These are phyloP conservation scores for Anhinga rufa DNA, from an alignment of 2,113 vertebrate genomes.

Conservation along the genomic window DNA sequence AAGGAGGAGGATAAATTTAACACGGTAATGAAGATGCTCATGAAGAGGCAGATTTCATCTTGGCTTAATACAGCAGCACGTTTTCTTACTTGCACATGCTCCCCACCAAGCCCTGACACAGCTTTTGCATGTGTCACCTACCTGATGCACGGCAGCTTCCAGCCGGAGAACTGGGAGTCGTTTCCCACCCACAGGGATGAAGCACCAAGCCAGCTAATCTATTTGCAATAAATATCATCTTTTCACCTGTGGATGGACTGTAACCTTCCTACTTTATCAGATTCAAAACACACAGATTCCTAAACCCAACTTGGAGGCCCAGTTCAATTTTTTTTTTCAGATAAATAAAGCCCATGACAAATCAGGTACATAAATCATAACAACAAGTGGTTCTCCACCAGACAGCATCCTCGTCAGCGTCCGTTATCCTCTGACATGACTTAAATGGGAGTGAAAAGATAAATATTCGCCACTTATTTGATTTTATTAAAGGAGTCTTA, in stretches of 20 bases:
- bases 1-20: neutral
- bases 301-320: neutral
- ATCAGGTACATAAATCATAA: neutral
- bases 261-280: neutral
- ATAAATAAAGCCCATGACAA: neutral
- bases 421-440: neutral
- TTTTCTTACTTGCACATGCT: too few species aligned
- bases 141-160: neutral
- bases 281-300: neutral
- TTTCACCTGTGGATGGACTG: neutral
- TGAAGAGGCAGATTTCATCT: neutral
- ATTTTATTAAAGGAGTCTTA: neutral
- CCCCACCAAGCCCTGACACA: neutral
- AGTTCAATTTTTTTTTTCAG: neutral
- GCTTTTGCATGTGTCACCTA: neutral
- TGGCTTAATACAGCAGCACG: neutral
- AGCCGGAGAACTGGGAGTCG: accelerated
- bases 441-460: neutral
- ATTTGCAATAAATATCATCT: neutral
- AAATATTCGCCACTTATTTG: neutral
- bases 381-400: neutral
- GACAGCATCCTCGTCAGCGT: neutral
- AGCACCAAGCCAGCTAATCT: neutral
- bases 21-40: neutral
- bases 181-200: neutral